Evolutionary conservation across 2,797 vertebrate species (phyloP).

Genomic region (Macropodus opercularis): DNA sequence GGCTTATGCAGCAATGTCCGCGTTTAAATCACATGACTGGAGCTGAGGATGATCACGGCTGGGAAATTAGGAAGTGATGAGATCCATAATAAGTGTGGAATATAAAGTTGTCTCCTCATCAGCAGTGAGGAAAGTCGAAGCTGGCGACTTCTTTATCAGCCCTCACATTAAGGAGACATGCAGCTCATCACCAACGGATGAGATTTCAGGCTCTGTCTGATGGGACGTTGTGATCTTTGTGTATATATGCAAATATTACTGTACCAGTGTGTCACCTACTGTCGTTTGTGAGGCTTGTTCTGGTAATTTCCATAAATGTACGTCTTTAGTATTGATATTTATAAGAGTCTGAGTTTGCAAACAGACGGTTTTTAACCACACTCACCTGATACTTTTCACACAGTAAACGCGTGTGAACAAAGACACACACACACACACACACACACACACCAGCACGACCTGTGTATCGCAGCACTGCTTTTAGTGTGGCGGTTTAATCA

Average conservation of each 20-base stretch:
- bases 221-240: background rate
- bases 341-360: no score
- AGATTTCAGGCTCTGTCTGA: background rate
- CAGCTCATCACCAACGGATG: background rate
- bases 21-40: background rate
- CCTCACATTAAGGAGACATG: background rate
- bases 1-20: background rate
- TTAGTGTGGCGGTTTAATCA: slow-evolving; percentile 9
- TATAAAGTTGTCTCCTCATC: slow-evolving; percentile 15
- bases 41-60: background rate
- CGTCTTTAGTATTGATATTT: no score
- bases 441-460: background rate
- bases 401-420: background rate
- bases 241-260: background rate
- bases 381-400: background rate
- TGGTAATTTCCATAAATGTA: background rate
- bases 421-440: background rate
- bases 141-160: background rate
- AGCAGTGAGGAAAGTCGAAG: slow-evolving; percentile 2
- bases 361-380: no score
- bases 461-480: background rate
- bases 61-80: slow-evolving; percentile 17
- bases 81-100: slow-evolving; percentile 14
- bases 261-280: background rate
- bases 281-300: background rate